phyloP scores from a whole-genome alignment of 2,888 invertebrate genomes.

The Dione vanillae region DNA sequence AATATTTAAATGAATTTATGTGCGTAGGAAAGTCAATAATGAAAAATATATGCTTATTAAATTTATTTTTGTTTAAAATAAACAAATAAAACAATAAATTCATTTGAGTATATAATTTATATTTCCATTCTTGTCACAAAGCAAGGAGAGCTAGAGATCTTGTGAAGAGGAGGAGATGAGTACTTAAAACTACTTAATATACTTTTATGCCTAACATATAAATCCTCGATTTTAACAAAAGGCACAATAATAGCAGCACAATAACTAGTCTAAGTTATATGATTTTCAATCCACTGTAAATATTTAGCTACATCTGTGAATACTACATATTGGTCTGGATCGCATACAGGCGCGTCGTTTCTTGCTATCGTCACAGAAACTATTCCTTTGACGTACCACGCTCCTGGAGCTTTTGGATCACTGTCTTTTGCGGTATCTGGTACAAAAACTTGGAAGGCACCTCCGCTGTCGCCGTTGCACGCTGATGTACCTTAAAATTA shows the following conservation, averaged over 20 bases:
- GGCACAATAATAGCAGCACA: neutral
- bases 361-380: slow-evolving; percentile 58
- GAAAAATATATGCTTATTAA: too few relatives aligned
- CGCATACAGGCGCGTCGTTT: slow-evolving; percentile 62
- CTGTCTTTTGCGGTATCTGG: slow-evolving; percentile 52
- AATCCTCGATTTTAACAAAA: neutral
- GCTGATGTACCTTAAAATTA: slow-evolving; percentile 66
- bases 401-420: slow-evolving; percentile 50
- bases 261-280: slow-evolving; percentile 6
- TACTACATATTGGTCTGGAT: slow-evolving; percentile 70
- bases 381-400: slow-evolving; percentile 61
- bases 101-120: too few relatives aligned
- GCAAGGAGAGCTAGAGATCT: too few relatives aligned
- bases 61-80: too few relatives aligned
- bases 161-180: too few relatives aligned
- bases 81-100: too few relatives aligned
- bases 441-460: slow-evolving; percentile 70
- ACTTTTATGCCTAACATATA: neutral
- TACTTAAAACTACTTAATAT: neutral
- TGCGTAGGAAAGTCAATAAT: too few relatives aligned
- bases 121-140: too few relatives aligned
- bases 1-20: too few relatives aligned
- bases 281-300: slow-evolving; percentile 56
- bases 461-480: slow-evolving; percentile 82
- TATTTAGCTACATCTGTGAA: slow-evolving; percentile 72